phyloP scores from a whole-genome alignment of 2,113 vertebrate species.

The Festucalex cinctus region DNA sequence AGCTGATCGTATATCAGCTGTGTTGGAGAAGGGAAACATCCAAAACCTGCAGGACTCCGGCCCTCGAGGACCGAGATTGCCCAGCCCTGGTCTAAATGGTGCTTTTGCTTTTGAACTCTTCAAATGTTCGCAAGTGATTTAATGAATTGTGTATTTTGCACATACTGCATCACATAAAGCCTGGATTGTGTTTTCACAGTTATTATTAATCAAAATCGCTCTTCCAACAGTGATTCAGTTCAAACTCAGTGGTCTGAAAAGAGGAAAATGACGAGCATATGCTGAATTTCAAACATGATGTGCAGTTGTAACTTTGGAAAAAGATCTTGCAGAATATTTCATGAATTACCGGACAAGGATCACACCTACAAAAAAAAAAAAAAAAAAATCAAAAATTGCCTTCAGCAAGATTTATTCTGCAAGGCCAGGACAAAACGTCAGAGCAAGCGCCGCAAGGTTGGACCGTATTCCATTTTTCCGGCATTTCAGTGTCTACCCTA shows the following conservation, averaged over 20 bases:
- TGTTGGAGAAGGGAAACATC: too few relatives aligned
- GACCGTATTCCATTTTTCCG: background rate
- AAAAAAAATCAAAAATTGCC: conserved; percentile 13
- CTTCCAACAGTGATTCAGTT: conserved; percentile 17
- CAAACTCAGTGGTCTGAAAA: background rate
- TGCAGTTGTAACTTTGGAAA: conserved; percentile 5
- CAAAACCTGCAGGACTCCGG: too few relatives aligned
- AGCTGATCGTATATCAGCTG: too few relatives aligned
- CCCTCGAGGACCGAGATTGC: too few relatives aligned
- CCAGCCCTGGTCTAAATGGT: too few relatives aligned
- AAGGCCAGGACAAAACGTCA: background rate
- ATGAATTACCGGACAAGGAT: conserved; percentile 3
- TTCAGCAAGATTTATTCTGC: background rate
- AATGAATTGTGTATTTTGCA: too few relatives aligned
- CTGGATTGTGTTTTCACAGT: too few relatives aligned
- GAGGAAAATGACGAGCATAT: conserved; percentile 3
- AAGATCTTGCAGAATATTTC: conserved; percentile 23
- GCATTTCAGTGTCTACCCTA: background rate
- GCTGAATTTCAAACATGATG: background rate
- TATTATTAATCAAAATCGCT: background rate
- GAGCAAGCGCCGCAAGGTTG: background rate
- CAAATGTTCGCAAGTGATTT: too few relatives aligned
- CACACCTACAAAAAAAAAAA: background rate
- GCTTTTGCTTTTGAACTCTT: too few relatives aligned
- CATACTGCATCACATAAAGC: too few relatives aligned